phyloP scores from a whole-genome alignment of 2,888 invertebrate genomes.

The Oligia fasciuncula region DNA sequence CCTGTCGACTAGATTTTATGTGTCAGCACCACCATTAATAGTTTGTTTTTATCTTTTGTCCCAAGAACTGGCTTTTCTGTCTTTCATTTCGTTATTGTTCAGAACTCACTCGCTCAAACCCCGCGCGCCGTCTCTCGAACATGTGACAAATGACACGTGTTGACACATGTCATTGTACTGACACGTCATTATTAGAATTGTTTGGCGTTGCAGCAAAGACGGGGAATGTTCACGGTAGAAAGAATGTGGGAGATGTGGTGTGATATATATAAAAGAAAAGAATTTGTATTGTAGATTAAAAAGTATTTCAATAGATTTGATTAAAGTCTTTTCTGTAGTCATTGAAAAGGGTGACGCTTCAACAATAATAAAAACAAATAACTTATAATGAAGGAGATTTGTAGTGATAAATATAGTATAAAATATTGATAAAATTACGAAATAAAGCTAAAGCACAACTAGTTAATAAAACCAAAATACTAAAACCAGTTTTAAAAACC shows the following conservation, averaged over 20 bases:
- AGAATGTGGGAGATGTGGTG: neutral
- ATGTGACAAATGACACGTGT: conserved; percentile 72
- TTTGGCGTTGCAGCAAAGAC: conserved; percentile 40
- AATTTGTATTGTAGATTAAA: conserved; percentile 1
- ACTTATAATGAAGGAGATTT: neutral
- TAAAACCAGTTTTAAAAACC: neutral
- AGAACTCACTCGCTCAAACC: conserved; percentile 60
- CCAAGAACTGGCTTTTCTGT: conserved; percentile 28
- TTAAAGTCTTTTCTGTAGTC: neutral
- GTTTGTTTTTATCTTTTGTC: neutral
- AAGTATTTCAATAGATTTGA: neutral
- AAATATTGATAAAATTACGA: neutral
- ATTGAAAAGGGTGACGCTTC: neutral
- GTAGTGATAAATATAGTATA: neutral
- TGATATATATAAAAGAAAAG: neutral
- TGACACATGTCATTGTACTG: conserved; percentile 62
- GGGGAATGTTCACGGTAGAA: conserved; percentile 24
- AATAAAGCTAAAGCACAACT: neutral
- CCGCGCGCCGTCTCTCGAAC: conserved; percentile 58
- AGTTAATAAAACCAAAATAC: neutral
- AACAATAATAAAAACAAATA: neutral
- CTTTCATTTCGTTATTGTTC: neutral
- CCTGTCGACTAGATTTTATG: neutral
- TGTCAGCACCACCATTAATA: too few relatives aligned
- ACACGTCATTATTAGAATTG: conserved; percentile 68